Base-by-base conservation (phyloP, 2,113 vertebrate genomes). In the Cariama cristata region DNA sequence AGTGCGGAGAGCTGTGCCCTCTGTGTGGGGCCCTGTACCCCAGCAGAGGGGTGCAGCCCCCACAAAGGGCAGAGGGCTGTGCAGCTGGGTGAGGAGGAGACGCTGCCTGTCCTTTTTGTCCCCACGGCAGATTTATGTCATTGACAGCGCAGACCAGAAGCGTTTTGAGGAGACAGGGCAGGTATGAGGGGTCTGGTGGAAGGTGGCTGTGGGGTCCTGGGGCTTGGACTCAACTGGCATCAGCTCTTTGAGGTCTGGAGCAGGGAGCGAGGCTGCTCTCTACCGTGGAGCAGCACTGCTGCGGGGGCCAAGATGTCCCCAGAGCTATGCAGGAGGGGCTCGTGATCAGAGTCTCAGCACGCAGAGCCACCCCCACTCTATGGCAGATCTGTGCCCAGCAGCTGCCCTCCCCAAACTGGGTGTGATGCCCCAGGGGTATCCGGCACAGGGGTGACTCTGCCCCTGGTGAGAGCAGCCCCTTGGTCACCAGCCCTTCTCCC, bases 101-200 rank as follows among this genome's bases (percentile, higher is more conserved):
- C 5, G 2, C 24, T 90, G 52, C 95, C 60, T 73, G 56, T 68
- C 44, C 12, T 52, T 77, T 93, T 79, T 73, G 49, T 76, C 72
- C 47, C 60, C 80, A 22, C 4, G 98, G 75, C 96, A 99, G 99
- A 99, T 99, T 96, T 99, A 99, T 81, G 99, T 99, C 44, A 99
- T 99, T 90, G 99, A 99, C 98, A 99, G 99, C 0, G 98, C 99
- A 9, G 99, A 99, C 96, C 99, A 99, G 97, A 99, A 99, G 97
- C 98, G 98, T 63, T 99, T 99, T 13, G 99, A 99, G 89, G 99
- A 99, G 98, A 99, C 99, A 1, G 99, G 98, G 75, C 98, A 99
- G 99, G 99, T 99, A 98, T 93, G 98, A 71, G 28, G 14, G 76
- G 32, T 19, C 7, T 5, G 5, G 18, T 8, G 5, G 14, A 19